These are phyloP conservation scores for Cataglyphis albicans DNA, from an alignment of 2,888 invertebrate species.

Conservation along the genomic window DNA sequence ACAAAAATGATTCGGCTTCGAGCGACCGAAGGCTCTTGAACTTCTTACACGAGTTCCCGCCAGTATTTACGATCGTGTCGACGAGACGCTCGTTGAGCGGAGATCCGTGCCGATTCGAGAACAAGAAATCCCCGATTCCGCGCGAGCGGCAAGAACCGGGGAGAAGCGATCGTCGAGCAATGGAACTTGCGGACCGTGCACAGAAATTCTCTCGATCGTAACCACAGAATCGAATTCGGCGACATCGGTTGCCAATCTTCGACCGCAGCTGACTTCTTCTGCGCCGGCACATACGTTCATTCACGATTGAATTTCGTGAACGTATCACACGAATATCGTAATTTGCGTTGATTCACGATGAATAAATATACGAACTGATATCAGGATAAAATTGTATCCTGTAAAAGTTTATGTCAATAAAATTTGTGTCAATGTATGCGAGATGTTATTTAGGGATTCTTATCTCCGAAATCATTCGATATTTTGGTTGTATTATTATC, in stretches of 20 bases:
- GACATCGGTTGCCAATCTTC: slow-evolving; percentile 64
- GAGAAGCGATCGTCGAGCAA: slow-evolving; percentile 62
- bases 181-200: slow-evolving; percentile 53
- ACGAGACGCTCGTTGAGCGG: slow-evolving; percentile 61
- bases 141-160: slow-evolving; percentile 49
- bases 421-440: neutral
- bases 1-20: slow-evolving; percentile 75
- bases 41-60: slow-evolving; percentile 75
- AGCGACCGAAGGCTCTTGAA: slow-evolving; percentile 71
- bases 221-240: slow-evolving; percentile 79
- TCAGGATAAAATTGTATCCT: neutral
- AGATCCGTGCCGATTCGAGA: slow-evolving; percentile 53
- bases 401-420: neutral
- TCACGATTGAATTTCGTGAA: slow-evolving; percentile 72
- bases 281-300: slow-evolving; percentile 34
- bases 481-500: neutral
- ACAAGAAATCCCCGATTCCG: slow-evolving; percentile 47
- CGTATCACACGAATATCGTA: slow-evolving; percentile 73
- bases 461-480: neutral
- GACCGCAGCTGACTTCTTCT: slow-evolving; percentile 66
- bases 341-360: slow-evolving; percentile 11
- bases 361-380: neutral
- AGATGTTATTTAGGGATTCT: neutral
- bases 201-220: slow-evolving; percentile 69
- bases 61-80: slow-evolving; percentile 75